Conservation (phyloP, 2,113 vertebrate genomes). For the Coturnix japonica region DNA sequence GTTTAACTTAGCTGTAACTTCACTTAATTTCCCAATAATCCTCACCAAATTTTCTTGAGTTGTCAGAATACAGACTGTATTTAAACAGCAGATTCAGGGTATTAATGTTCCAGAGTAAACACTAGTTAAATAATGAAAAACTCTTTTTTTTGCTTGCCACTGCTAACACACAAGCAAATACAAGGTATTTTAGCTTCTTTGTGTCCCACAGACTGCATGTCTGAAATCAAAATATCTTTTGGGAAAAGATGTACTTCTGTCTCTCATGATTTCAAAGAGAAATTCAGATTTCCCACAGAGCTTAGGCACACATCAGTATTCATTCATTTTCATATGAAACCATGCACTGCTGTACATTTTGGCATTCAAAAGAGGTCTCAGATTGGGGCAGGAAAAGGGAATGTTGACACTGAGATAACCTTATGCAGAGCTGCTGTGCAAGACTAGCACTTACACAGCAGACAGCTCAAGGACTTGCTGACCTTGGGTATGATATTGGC, state of each 20-base stretch:
- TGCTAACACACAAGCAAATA: neutral
- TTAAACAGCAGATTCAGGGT: slow-evolving; percentile 22
- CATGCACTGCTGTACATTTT: neutral
- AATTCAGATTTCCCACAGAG: neutral
- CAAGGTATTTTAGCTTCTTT: neutral
- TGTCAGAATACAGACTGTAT: neutral
- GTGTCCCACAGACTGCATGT: neutral
- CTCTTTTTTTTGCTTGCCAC: neutral
- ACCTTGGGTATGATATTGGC: slow-evolving; percentile 26
- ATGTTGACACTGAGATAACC: neutral
- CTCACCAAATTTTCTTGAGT: slow-evolving; percentile 28
- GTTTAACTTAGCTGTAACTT: slow-evolving; percentile 25
- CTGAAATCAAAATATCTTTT: slow-evolving; percentile 8
- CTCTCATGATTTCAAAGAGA: neutral
- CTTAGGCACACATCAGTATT: neutral
- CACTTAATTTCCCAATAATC: slow-evolving; percentile 28
- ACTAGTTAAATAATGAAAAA: neutral
- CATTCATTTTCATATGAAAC: neutral
- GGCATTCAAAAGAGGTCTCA: neutral
- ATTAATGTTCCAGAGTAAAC: slow-evolving; percentile 1
- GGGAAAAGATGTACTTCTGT: neutral
- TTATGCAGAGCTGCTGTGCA: neutral
- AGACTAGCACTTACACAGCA: neutral
- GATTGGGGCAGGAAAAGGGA: neutral
- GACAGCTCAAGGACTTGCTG: slow-evolving; percentile 46